Conservation (phyloP, 2,113 vertebrate genomes). For the Leptodactylus fuscus region DNA sequence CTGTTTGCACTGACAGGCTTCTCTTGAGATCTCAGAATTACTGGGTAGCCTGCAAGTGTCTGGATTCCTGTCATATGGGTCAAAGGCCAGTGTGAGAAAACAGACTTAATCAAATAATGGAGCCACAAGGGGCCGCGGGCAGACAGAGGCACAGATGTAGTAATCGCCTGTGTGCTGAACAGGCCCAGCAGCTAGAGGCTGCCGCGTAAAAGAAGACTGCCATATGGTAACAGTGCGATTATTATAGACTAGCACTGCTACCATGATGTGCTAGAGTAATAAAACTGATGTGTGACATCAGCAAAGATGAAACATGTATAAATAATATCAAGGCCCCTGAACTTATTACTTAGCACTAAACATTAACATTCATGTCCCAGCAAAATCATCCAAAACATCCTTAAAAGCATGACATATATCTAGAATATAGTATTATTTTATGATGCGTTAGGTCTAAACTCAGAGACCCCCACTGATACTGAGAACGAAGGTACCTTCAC, state of each 20-base stretch:
- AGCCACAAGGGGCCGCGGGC: neutral
- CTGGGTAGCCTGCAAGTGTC: conserved; percentile 24
- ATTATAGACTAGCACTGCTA: neutral
- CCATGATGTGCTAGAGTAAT: neutral
- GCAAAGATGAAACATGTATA: neutral
- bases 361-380: too few relatives aligned
- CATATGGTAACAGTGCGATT: neutral
- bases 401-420: too few relatives aligned
- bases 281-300: neutral
- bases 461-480: too few relatives aligned
- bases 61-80: conserved; percentile 30
- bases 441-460: too few relatives aligned
- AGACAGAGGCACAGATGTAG: neutral
- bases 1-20: neutral
- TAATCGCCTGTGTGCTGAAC: neutral
- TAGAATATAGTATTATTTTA: too few relatives aligned
- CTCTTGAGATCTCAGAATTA: neutral
- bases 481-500: too few relatives aligned
- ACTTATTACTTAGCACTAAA: too few relatives aligned
- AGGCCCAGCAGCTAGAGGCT: neutral
- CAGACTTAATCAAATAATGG: conserved; percentile 12
- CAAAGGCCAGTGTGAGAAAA: conserved; percentile 37
- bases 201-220: neutral
- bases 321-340: neutral
- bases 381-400: too few relatives aligned